Conservation (phyloP, 2,888 invertebrate genomes). For the Ferdinandea cuprea region DNA sequence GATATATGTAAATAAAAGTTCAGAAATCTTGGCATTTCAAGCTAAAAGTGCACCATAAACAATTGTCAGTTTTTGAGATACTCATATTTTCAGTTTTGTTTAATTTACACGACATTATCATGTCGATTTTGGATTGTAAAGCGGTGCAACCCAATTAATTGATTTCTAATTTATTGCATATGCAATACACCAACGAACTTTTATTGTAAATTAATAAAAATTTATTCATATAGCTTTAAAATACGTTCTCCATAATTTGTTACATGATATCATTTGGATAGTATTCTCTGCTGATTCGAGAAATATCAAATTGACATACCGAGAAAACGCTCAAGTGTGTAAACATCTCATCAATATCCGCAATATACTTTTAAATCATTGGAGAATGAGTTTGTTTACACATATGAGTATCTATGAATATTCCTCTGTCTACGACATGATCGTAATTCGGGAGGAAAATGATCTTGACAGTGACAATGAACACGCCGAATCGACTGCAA, state of each 20-base stretch:
- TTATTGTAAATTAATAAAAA: background rate
- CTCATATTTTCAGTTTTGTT: too few species aligned
- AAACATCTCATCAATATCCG: slow-evolving; percentile 22
- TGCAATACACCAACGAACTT: too few species aligned
- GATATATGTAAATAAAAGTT: too few species aligned
- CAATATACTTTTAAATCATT: slow-evolving; percentile 7
- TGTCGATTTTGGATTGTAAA: too few species aligned
- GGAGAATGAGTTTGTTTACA: slow-evolving; percentile 7
- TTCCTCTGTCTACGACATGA: background rate
- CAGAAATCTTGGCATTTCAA: too few species aligned
- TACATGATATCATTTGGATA: slow-evolving; percentile 14
- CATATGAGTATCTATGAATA: background rate
- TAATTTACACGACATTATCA: too few species aligned
- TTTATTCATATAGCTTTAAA: background rate
- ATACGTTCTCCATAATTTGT: slow-evolving; percentile 15
- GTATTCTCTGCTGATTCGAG: slow-evolving; percentile 4
- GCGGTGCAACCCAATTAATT: too few species aligned
- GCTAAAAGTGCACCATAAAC: too few species aligned
- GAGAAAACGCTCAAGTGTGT: slow-evolving; percentile 12
- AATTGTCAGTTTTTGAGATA: too few species aligned
- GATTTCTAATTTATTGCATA: too few species aligned
- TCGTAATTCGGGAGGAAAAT: background rate
- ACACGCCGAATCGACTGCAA: slow-evolving; percentile 11
- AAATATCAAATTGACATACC: slow-evolving; percentile 34
- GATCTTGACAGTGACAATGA: slow-evolving; percentile 25